Conservation (phyloP, 1,140 invertebrate genomes). For the Brachystomella parvula region DNA sequence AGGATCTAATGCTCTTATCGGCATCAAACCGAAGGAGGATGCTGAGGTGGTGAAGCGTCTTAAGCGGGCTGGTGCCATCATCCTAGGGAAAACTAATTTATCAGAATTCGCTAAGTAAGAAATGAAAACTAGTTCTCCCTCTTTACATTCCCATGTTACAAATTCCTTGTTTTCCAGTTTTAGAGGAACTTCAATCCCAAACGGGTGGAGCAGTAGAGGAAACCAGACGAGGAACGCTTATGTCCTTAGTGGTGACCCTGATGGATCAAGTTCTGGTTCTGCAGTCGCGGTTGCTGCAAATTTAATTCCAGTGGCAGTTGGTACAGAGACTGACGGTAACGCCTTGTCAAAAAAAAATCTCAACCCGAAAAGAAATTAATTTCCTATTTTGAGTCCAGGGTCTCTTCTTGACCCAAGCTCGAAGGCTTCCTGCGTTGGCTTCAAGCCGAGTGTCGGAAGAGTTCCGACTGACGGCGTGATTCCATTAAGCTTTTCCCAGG, state of each 20-base stretch:
- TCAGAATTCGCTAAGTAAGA: conserved; percentile 22
- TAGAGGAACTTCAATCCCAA: conserved; percentile 15
- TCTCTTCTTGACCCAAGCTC: conserved; percentile 13
- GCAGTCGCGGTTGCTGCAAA: conserved; percentile 22
- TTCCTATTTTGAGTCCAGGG: conserved; percentile 2
- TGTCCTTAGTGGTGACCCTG: neutral
- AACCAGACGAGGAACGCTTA: conserved; percentile 20
- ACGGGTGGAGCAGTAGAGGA: conserved; percentile 25
- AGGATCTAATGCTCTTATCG: conserved; percentile 20
- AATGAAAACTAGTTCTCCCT: neutral
- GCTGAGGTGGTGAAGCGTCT: conserved; percentile 15
- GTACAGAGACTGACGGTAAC: conserved; percentile 25
- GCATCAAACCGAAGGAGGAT: conserved; percentile 17
- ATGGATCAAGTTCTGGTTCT: conserved; percentile 19
- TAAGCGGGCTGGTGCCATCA: conserved; percentile 14
- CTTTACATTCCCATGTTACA: neutral
- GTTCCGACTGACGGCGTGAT: conserved; percentile 17
- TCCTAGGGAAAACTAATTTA: conserved; percentile 20
- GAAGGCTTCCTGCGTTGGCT: neutral
- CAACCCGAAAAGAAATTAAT: neutral
- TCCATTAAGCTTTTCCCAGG: conserved; percentile 19
- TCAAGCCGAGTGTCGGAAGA: conserved; percentile 16
- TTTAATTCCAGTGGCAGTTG: conserved; percentile 14
- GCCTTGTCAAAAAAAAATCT: neutral
- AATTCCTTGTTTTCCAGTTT: conserved; percentile 15